A percentile compares a stretch with the other conserved stretches of the same genome.
Evolutionary conservation across 2,888 invertebrate genomes (phyloP).

Genomic region (Chouioia cunea): DNA sequence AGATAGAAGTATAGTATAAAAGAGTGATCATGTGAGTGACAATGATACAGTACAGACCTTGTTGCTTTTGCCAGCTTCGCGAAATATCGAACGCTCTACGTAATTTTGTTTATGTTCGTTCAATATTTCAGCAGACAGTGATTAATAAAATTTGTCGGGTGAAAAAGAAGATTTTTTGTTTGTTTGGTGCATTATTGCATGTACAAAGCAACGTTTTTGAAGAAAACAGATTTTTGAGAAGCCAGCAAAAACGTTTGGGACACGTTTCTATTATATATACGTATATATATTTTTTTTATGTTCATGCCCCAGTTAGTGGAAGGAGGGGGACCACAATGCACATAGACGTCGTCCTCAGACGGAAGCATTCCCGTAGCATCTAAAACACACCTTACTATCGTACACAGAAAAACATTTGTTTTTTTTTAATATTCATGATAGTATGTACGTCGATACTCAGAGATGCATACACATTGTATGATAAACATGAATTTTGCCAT

Average conservation of each 20-base stretch:
- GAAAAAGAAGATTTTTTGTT: neutral
- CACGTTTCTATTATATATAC: constrained; percentile 52
- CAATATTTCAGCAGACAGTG: constrained; percentile 17
- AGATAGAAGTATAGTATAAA: constrained; percentile 45
- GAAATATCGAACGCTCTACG: constrained; percentile 38
- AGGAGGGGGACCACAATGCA: constrained; percentile 65
- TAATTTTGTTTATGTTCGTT: constrained; percentile 8
- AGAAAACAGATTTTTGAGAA: constrained; percentile 50
- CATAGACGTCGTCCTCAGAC: constrained; percentile 67
- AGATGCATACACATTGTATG: constrained; percentile 24
- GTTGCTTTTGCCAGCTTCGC: constrained; percentile 59
- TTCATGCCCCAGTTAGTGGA: constrained; percentile 64
- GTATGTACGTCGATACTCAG: constrained; percentile 35
- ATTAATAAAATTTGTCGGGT: neutral
- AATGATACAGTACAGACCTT: constrained; percentile 65
- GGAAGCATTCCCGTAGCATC: constrained; percentile 67
- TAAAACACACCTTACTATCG: constrained; percentile 66
- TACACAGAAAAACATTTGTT: constrained; percentile 56
- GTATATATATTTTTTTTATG: constrained; percentile 8
- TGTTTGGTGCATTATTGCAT: neutral
- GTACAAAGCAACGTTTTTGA: neutral
- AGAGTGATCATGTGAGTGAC: constrained; percentile 60
- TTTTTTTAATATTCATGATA: constrained; percentile 37
- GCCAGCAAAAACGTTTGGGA: constrained; percentile 61
- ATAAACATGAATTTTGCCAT: neutral